A percentile compares a stretch with the other conserved stretches of the same genome.
Conservation (phyloP, 1,140 invertebrate genomes). For the Ceratoteleas bidentatus region DNA sequence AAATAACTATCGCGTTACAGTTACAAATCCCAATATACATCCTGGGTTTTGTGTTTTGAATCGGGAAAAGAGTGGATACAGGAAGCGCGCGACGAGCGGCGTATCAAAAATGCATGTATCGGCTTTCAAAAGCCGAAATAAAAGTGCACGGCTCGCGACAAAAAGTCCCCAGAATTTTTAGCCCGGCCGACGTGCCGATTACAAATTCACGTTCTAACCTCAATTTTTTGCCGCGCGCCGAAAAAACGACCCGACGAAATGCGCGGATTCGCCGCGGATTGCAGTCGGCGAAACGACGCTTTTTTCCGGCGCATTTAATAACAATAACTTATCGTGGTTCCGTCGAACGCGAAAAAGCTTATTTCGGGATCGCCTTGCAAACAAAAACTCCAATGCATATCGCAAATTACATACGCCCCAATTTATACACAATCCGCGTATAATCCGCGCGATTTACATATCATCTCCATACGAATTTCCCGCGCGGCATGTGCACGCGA, state of each 20-base stretch:
- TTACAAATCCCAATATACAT: constrained; percentile 60
- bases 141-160: not conserved
- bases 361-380: constrained; percentile 6
- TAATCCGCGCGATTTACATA: constrained; percentile 53
- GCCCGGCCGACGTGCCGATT: no score
- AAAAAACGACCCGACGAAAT: no score
- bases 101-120: constrained; percentile 36
- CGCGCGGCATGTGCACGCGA: constrained; percentile 22
- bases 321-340: constrained; percentile 21
- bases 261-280: no score
- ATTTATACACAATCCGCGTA: constrained; percentile 48
- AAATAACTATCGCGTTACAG: constrained; percentile 61
- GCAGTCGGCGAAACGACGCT: not conserved
- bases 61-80: constrained; percentile 32
- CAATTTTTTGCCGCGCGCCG: no score
- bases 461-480: constrained; percentile 54
- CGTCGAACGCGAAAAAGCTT: constrained; percentile 24
- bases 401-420: constrained; percentile 35
- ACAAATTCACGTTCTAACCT: no score
- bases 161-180: not conserved
- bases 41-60: constrained; percentile 55
- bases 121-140: constrained; percentile 40
- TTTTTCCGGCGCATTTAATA: constrained; percentile 16
- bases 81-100: constrained; percentile 16
- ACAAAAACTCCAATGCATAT: constrained; percentile 44